Base-by-base conservation (phyloP, 1,140 invertebrate species). In the Tetragonula clypearis region DNA sequence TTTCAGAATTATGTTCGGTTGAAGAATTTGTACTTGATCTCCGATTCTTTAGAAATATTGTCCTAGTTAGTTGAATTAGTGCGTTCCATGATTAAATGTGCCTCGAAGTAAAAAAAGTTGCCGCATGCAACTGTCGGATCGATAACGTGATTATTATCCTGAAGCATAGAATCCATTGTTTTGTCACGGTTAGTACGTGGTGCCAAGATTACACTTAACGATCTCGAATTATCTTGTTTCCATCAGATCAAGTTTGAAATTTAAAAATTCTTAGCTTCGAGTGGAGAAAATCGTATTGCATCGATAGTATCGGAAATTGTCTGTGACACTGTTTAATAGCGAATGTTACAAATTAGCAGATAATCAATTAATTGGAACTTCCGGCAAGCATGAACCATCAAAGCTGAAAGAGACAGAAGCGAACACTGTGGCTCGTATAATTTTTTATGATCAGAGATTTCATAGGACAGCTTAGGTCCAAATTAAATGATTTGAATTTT, bases 331-430 rank as follows among this genome's bases (percentile, higher is more conserved):
- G 77, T 78, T 87, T 86, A 87, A 73, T 78, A 85, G 76, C 30
- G 30, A 85, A 92, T 87, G 87, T 91, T 92, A 93, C 91, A 92
- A 93, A 93, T 93, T 93, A 93, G 89, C 91, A 88, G 90, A 93
- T 90, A 91, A 93, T 91, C 92, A 93, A 93, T 93, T 93, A 93
- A 87, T 75, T 73, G 21, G 21, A 82, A 93, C 91, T 92, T 93
- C 92, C 91, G 92, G 92, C 88, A 74, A 86, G 87, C 86, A 90
- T 84, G 90, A 93, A 93, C 92, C 92, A 92, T 92, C 41, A 6
- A 41, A 41, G 41, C 6, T 41, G 6, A 6, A 41, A 35, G 91
- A 92, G 90, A 92, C 91, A 93, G 87, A 89, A 87, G 77, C 75
- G 56, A 30, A 66, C 79, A 74, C 58, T 15, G 89, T 88, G 91